Evolutionary conservation across 2,888 invertebrate genomes (phyloP).

Genomic region (Sympetrum striolatum): DNA sequence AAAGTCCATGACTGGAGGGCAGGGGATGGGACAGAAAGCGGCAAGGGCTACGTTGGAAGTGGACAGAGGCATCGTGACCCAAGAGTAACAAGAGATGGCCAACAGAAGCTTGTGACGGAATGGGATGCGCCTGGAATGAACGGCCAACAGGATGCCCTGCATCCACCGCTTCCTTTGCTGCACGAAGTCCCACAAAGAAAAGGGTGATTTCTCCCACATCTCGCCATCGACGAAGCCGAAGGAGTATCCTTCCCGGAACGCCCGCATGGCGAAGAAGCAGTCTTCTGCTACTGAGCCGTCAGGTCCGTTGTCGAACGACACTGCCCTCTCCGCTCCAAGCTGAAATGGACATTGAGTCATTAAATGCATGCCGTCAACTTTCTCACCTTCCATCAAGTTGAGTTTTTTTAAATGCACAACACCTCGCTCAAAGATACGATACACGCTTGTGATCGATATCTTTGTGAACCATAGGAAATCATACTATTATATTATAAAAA

Average conservation of each 20-base stretch:
- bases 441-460: too few relatives aligned
- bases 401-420: too few relatives aligned
- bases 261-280: conserved; percentile 96
- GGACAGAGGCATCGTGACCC: conserved; percentile 93
- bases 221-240: conserved; percentile 98
- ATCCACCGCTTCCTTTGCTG: conserved; percentile 97
- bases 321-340: conserved; percentile 88
- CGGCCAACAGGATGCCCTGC: conserved; percentile 87
- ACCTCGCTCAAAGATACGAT: too few relatives aligned
- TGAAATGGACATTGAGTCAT: conserved; percentile 58
- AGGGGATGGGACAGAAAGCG: conserved; percentile 84
- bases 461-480: too few relatives aligned
- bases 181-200: conserved; percentile 92
- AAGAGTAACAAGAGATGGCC: conserved; percentile 90
- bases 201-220: conserved; percentile 99
- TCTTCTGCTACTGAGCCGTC: conserved; percentile 99
- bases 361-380: too few relatives aligned
- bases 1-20: conserved; percentile 82
- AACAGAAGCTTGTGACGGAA: conserved; percentile 79
- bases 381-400: too few relatives aligned
- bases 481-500: too few relatives aligned
- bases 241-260: conserved; percentile 85
- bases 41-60: conserved; percentile 89
- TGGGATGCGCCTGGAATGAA: conserved; percentile 85
- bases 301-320: conserved; percentile 94